Base-by-base conservation (phyloP, 2,888 invertebrate genomes). In the Apamea crenata region DNA sequence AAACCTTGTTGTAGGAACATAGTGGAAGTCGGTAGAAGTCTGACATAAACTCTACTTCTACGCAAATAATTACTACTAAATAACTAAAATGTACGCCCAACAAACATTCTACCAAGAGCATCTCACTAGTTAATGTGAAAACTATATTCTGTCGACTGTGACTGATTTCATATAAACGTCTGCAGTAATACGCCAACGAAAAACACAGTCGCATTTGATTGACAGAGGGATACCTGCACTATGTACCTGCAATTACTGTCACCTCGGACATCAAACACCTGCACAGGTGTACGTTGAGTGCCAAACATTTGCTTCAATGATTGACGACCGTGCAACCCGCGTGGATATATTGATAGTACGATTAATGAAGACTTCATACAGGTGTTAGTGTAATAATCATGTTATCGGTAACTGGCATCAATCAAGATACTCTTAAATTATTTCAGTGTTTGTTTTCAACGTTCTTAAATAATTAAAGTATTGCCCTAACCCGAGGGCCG, bases 241-340 rank as follows among this genome's bases (percentile, higher is more conserved):
- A 73, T 83, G 78, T 77, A 84, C 76, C 83, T 71, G 71, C 56
- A 85, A 87, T 77, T 71, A 77, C 77, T 84, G 74, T 84, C 87
- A 84, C 68, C 80, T 87, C 80, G 72, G 61, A 75, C 85, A 68
- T 76, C 44, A 78, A 86, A 83, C 84, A 87, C 66, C 87, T 80
- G 76, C 65, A 29, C 87, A 79, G 80, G 85, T 85, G 85, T 56
- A 50, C 63, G 66, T 4, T 69, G 77, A 80, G 80, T 85, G 85
- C 85, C 87, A 85, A 85, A 84, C 74, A 87, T 85, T 84, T 77
- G 65, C 61, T 29, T 36, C 32, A 80, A 63, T 80, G 87, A 87
- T 87, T 77, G 85, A 85, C 85, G 85, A 67, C 32, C 66, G 56
- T 47, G 36, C 65, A 66, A 40, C 50, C 59, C 25, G 71, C 61